Percentiles rank a stretch among this genome's conserved stretches.
These are phyloP conservation scores for Oceanodroma leucorhoa DNA, from an alignment of 2,797 vertebrate species.

Conservation along the genomic window DNA sequence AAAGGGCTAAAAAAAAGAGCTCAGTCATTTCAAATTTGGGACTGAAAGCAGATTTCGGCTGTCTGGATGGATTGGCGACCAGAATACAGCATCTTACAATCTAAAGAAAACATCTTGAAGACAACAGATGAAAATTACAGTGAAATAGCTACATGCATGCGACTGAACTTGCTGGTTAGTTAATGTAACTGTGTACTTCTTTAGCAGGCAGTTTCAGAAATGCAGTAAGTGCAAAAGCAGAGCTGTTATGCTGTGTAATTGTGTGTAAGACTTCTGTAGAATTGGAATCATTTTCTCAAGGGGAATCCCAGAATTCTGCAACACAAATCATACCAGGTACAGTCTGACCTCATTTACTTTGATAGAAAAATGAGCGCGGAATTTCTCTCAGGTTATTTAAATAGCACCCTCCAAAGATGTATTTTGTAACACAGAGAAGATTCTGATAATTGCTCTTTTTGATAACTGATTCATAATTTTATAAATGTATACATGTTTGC, in stretches of 20 bases:
- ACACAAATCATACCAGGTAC: background rate
- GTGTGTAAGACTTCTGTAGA: background rate
- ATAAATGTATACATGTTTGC: background rate
- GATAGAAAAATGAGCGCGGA: background rate
- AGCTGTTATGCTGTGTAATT: background rate
- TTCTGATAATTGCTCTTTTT: background rate
- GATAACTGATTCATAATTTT: background rate
- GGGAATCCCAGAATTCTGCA: background rate
- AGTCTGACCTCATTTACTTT: background rate
- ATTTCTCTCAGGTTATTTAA: background rate
- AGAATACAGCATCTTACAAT: background rate
- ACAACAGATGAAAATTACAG: background rate
- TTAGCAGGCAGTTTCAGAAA: background rate
- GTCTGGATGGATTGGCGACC: background rate
- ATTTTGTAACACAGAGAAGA: background rate
- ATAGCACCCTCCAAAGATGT: background rate
- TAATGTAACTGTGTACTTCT: background rate
- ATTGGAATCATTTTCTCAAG: background rate
- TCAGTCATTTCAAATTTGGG: background rate
- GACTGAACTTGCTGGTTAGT: background rate
- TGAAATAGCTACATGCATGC: background rate
- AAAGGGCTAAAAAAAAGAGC: background rate
- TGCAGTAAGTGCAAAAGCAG: background rate
- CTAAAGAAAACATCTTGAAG: background rate
- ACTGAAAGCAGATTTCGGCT: background rate